Percentiles rank a stretch among this genome's conserved stretches.
These are phyloP conservation scores for Pseudomyrmex flavicornis DNA, from an alignment of 1,140 invertebrate genomes.

Conservation along the genomic window DNA sequence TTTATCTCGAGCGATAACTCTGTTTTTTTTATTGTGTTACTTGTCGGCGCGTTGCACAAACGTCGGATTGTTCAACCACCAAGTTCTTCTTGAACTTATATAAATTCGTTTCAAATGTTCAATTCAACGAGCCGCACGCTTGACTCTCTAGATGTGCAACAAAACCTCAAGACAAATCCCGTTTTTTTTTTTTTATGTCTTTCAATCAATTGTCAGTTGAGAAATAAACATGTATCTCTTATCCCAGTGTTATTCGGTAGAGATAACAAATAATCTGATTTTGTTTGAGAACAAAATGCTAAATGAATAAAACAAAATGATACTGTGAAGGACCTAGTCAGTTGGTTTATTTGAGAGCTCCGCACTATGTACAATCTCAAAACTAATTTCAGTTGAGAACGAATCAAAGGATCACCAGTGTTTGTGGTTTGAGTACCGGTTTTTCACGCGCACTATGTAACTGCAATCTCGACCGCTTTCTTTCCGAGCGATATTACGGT, in stretches of 20 bases:
- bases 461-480: constrained; percentile 24
- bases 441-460: constrained; percentile 21
- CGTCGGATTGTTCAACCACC: background rate
- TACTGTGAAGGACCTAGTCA: background rate
- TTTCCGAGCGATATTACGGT: constrained; percentile 10
- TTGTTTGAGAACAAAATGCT: too few relatives aligned
- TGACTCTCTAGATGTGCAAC: background rate
- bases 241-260: too few relatives aligned
- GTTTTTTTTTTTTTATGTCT: too few relatives aligned
- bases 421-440: constrained; percentile 13
- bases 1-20: constrained; percentile 41
- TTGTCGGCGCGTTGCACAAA: background rate
- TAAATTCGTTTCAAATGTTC: background rate
- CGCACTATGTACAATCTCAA: background rate
- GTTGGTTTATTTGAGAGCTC: background rate
- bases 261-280: too few relatives aligned
- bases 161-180: too few relatives aligned
- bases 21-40: too few relatives aligned
- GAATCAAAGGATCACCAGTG: constrained; percentile 11
- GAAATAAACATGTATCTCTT: too few relatives aligned
- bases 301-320: background rate
- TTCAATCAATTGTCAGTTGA: too few relatives aligned
- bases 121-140: background rate
- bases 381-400: constrained; percentile 1
- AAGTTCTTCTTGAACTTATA: background rate